Conservation (phyloP, 2,888 invertebrate species). For the Thalpophila matura region DNA sequence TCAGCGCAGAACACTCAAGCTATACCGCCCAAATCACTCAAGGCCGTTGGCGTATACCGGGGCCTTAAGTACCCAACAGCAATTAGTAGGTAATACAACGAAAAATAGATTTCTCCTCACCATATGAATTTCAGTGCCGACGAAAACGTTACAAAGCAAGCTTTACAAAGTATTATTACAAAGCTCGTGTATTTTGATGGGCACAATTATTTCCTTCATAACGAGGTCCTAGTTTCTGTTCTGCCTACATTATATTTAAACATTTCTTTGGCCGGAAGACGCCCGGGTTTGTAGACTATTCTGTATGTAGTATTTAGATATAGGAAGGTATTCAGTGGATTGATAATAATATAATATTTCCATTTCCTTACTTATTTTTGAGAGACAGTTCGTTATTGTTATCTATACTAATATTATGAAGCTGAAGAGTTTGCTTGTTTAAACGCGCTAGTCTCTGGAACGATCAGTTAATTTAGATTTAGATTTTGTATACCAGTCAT, state of each 20-base stretch:
- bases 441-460: too few relatives aligned
- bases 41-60: too few relatives aligned
- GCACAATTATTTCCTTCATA: constrained; percentile 32
- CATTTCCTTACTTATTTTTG: neutral
- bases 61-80: too few relatives aligned
- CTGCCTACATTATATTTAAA: constrained; percentile 37
- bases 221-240: constrained; percentile 22
- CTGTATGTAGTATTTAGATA: neutral
- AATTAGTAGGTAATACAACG: neutral
- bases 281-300: neutral
- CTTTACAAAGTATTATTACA: neutral
- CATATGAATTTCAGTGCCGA: neutral
- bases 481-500: too few relatives aligned
- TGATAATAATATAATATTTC: neutral
- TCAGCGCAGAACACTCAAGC: too few relatives aligned
- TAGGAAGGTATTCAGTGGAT: neutral
- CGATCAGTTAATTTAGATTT: too few relatives aligned
- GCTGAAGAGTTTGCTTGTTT: too few relatives aligned
- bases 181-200: constrained; percentile 23
- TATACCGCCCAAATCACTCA: too few relatives aligned
- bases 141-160: neutral
- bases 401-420: too few relatives aligned
- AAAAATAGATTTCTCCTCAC: constrained; percentile 15
- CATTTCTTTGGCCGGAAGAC: constrained; percentile 34
- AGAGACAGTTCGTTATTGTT: too few relatives aligned